Percentiles rank a stretch among this genome's conserved stretches.
These are phyloP conservation scores for Patella pellucida DNA, from an alignment of 2,888 invertebrate genomes.

Conservation along the genomic window DNA sequence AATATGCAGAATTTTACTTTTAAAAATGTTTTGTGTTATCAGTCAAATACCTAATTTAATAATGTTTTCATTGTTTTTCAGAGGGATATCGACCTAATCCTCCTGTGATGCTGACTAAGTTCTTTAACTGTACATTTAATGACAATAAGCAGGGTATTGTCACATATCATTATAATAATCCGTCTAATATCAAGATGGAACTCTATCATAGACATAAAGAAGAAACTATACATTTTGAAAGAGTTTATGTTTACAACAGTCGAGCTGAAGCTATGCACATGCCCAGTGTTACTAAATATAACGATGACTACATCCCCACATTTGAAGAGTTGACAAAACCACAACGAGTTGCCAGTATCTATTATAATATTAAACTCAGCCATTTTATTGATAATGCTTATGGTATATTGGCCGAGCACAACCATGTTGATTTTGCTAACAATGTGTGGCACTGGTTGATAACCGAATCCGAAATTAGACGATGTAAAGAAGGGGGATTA, in stretches of 20 bases:
- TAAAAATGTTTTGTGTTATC: no score
- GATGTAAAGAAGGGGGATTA: slow-evolving; percentile 89
- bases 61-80: slow-evolving; percentile 15
- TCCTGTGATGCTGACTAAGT: slow-evolving; percentile 38
- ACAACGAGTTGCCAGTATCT: slow-evolving; percentile 90
- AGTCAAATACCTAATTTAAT: no score
- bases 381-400: slow-evolving; percentile 88
- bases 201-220: slow-evolving; percentile 64
- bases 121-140: slow-evolving; percentile 54
- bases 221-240: slow-evolving; percentile 59
- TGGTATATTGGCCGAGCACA: slow-evolving; percentile 87
- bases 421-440: slow-evolving; percentile 92
- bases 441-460: slow-evolving; percentile 96
- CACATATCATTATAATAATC: slow-evolving; percentile 70
- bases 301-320: slow-evolving; percentile 67
- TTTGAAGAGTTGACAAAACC: slow-evolving; percentile 72
- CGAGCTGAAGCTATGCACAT: slow-evolving; percentile 65
- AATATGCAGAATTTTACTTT: no score
- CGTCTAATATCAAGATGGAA: slow-evolving; percentile 67
- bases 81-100: slow-evolving; percentile 22
- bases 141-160: slow-evolving; percentile 62
- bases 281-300: slow-evolving; percentile 69
- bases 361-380: slow-evolving; percentile 88
- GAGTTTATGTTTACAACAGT: slow-evolving; percentile 54
- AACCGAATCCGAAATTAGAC: slow-evolving; percentile 87